Percentiles rank a stretch among this genome's conserved stretches.
phyloP scores from a whole-genome alignment of 2,888 invertebrate species.

The Cremastobaeus sp. region DNA sequence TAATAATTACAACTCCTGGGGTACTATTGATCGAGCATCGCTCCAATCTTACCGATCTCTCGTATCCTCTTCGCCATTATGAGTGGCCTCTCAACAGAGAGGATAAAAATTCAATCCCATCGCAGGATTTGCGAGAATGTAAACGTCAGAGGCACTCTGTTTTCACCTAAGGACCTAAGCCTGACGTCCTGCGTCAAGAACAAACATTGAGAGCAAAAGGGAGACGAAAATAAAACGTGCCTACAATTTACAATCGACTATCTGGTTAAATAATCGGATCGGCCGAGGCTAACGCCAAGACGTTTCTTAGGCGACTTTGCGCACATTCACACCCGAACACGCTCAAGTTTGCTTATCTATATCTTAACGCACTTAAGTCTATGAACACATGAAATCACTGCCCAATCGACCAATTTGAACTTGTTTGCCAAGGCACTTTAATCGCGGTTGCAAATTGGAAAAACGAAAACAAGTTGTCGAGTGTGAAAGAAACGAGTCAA shows the following conservation, averaged over 20 bases:
- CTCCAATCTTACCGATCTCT: conserved; percentile 40
- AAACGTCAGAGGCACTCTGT: conserved; percentile 74
- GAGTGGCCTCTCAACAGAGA: conserved; percentile 53
- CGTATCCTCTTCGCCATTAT: conserved; percentile 58
- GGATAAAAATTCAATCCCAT: conserved; percentile 58
- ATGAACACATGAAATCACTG: conserved; percentile 79
- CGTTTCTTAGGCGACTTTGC: conserved; percentile 69
- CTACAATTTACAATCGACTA: conserved; percentile 69
- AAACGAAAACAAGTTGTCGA: conserved; percentile 37
- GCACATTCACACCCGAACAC: conserved; percentile 52
- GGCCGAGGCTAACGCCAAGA: conserved; percentile 35
- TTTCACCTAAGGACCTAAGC: conserved; percentile 60
- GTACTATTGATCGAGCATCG: conserved; percentile 11
- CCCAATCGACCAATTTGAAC: conserved; percentile 78
- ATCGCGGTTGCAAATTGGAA: conserved; percentile 61
- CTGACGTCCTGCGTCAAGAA: conserved; percentile 77
- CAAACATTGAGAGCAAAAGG: conserved; percentile 61
- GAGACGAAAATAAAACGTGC: conserved; percentile 65
- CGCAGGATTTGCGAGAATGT: conserved; percentile 59
- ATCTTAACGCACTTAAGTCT: conserved; percentile 74
- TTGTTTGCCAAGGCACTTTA: conserved; percentile 75
- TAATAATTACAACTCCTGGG: conserved; percentile 34
- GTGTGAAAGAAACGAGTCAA: conserved; percentile 18
- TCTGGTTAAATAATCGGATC: conserved; percentile 60
- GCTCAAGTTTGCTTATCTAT: conserved; percentile 51